These are phyloP conservation scores for Patella pellucida DNA, from an alignment of 2,888 invertebrate genomes.

Conservation along the genomic window DNA sequence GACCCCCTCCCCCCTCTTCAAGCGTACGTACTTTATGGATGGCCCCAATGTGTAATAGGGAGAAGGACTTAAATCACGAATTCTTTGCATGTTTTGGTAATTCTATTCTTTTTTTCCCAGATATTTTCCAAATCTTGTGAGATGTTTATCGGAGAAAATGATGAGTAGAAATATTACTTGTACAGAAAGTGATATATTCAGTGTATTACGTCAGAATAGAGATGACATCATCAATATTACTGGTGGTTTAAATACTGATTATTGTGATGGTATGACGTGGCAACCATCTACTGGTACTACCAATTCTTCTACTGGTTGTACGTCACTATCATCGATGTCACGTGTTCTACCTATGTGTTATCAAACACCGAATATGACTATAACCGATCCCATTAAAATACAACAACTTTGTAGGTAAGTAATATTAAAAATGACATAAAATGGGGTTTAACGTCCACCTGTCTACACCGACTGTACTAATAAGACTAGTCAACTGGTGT, in stretches of 20 bases:
- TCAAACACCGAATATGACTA: not conserved
- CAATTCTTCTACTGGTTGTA: not conserved
- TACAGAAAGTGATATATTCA: not conserved
- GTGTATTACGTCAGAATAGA: not conserved
- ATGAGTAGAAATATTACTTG: not conserved
- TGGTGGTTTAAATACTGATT: not conserved
- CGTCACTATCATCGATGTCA: not conserved
- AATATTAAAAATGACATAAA: too few species aligned
- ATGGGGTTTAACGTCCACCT: too few species aligned
- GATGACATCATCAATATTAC: not conserved
- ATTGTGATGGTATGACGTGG: conserved; percentile 1
- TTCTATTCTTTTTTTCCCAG: not conserved
- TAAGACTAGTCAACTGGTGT: too few species aligned
- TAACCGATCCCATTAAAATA: not conserved
- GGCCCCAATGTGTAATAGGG: too few species aligned
- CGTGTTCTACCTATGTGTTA: not conserved
- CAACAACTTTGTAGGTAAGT: not conserved
- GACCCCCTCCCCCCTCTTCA: too few species aligned
- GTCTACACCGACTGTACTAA: too few species aligned
- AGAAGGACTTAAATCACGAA: too few species aligned
- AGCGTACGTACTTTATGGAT: too few species aligned
- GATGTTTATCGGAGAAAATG: not conserved
- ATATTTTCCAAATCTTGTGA: not conserved
- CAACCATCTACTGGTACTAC: not conserved
- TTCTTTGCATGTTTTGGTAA: too few species aligned